Percentiles rank a stretch among this genome's conserved stretches.
Evolutionary conservation across 1,140 invertebrate species (phyloP).

Genomic region (Megalopta genalis): DNA sequence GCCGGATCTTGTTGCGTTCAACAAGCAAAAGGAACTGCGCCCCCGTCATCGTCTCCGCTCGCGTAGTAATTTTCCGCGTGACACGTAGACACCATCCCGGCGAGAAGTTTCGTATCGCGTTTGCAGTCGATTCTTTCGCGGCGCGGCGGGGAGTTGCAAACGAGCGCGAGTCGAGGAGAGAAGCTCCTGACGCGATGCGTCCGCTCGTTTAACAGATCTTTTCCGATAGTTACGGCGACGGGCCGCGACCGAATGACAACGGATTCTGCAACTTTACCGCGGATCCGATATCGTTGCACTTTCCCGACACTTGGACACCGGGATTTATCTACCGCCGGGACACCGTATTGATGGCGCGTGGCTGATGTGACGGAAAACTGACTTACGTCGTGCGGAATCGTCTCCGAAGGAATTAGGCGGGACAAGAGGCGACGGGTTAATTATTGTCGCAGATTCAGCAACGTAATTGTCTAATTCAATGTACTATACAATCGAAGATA

Average conservation of each 20-base stretch:
- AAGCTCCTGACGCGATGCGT: background rate
- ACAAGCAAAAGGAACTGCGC: background rate
- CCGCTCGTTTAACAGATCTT: background rate
- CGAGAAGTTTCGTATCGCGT: background rate
- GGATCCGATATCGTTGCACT: background rate
- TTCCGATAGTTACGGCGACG: background rate
- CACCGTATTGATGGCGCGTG: background rate
- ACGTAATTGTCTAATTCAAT: too few species aligned
- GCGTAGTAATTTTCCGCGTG: background rate
- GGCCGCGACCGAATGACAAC: too few species aligned
- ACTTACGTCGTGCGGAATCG: too few species aligned
- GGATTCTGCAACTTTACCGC: background rate
- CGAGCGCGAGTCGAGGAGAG: too few species aligned
- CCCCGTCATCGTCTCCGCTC: background rate
- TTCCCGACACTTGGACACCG: background rate
- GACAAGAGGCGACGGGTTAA: too few species aligned
- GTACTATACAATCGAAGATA: too few species aligned
- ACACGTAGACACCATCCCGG: background rate
- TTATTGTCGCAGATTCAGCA: too few species aligned
- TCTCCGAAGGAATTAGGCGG: too few species aligned
- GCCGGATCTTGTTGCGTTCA: background rate
- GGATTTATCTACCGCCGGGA: background rate
- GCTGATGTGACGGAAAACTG: too few species aligned
- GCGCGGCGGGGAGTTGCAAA: background rate
- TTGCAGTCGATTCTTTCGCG: background rate